phyloP scores from a whole-genome alignment of 1,140 invertebrate genomes.

The Octopus sinensis region DNA sequence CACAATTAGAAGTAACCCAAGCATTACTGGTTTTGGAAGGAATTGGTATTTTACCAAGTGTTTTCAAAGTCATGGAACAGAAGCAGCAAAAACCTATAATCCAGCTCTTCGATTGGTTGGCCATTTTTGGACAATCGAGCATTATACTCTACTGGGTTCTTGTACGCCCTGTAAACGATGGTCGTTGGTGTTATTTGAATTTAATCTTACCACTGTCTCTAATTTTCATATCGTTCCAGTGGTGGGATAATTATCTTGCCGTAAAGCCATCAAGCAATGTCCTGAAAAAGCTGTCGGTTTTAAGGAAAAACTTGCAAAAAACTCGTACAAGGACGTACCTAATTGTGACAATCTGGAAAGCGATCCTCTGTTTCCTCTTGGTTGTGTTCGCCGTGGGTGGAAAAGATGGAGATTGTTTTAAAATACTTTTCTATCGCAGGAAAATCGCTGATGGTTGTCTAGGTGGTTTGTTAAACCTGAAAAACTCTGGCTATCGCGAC shows the following conservation, averaged over 20 bases:
- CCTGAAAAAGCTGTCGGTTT: not conserved
- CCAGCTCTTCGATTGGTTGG: not conserved
- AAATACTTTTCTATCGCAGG: not conserved
- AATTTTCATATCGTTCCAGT: not conserved
- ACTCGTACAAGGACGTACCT: not conserved
- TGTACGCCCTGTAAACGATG: not conserved
- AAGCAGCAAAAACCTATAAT: not conserved
- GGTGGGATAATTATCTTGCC: constrained; percentile 5
- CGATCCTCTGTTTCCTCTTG: not conserved
- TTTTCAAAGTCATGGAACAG: not conserved
- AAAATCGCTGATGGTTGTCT: not conserved
- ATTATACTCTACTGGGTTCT: not conserved
- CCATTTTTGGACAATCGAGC: not conserved
- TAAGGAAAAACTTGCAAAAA: not conserved
- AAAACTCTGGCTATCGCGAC: not conserved
- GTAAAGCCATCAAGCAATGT: not conserved
- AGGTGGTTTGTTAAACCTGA: not conserved
- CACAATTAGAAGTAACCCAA: not conserved
- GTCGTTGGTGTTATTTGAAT: not conserved
- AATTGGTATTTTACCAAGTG: not conserved
- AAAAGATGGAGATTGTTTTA: not conserved
- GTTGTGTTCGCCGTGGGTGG: not conserved
- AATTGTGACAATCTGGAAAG: not conserved
- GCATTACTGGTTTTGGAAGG: not conserved
- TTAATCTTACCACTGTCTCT: not conserved